Conservation (phyloP, 2,888 invertebrate species). For the Plebejus argus region DNA sequence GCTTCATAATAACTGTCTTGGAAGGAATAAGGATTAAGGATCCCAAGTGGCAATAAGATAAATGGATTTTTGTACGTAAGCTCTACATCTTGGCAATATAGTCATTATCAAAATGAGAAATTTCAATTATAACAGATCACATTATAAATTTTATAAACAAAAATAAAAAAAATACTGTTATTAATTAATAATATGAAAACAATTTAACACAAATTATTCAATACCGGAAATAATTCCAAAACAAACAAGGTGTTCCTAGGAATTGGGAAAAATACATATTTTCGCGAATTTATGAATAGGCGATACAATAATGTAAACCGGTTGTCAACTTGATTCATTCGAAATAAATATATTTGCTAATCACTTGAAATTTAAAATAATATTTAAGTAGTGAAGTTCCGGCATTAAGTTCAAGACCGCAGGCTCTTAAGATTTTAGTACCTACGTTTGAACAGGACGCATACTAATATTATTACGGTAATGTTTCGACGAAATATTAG, state of each 20-base stretch:
- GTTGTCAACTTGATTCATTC: slow-evolving; percentile 9
- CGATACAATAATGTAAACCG: slow-evolving; percentile 5
- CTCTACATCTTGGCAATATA: no score
- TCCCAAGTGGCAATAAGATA: no score
- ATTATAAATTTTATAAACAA: no score
- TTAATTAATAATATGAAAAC: neutral
- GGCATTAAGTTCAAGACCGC: neutral
- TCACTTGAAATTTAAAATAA: neutral
- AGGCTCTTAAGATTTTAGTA: neutral
- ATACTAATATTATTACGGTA: neutral
- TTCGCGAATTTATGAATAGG: slow-evolving; percentile 15
- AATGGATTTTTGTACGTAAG: no score
- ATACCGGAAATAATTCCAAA: neutral
- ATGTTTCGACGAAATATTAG: no score
- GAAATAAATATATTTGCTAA: slow-evolving; percentile 24
- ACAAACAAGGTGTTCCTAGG: slow-evolving; percentile 6
- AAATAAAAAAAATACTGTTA: neutral
- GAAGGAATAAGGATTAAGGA: no score
- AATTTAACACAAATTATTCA: neutral
- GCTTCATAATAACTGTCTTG: neutral
- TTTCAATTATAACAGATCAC: neutral
- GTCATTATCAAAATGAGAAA: neutral
- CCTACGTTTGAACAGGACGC: slow-evolving; percentile 9
- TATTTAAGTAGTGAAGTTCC: slow-evolving; percentile 4
- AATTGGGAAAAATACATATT: slow-evolving; percentile 8